Conservation (phyloP, 1,140 invertebrate genomes). For the Belonocnema kinseyi region DNA sequence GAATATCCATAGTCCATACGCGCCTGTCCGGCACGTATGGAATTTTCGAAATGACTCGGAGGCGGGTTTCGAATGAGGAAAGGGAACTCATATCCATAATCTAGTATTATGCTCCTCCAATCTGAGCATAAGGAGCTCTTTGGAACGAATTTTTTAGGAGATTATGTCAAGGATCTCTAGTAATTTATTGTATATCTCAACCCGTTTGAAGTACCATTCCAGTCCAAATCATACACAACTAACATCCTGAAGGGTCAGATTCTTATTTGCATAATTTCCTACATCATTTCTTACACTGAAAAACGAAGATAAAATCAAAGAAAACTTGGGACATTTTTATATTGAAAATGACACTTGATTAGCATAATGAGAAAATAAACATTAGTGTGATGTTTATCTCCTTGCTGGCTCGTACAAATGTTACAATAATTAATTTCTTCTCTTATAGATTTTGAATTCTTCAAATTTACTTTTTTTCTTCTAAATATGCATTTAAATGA, state of each 20-base stretch:
- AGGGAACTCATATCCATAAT: slow-evolving; percentile 29
- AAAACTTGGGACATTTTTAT: neutral
- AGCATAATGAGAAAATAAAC: neutral
- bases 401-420: too few relatives aligned
- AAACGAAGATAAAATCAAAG: neutral
- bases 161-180: neutral
- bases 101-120: slow-evolving; percentile 1
- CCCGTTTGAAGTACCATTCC: neutral
- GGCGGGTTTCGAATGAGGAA: neutral
- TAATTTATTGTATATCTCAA: slow-evolving; percentile 14
- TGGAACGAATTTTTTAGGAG: neutral
- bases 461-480: too few relatives aligned
- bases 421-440: too few relatives aligned
- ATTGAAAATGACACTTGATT: neutral
- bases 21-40: neutral
- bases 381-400: too few relatives aligned
- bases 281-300: neutral
- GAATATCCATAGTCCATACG: neutral
- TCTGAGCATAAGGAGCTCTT: slow-evolving; percentile 10
- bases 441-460: too few relatives aligned
- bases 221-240: neutral
- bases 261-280: neutral
- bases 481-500: too few relatives aligned
- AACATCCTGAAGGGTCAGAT: neutral
- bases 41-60: neutral